Base-by-base conservation (phyloP, 2,888 invertebrate genomes). In the Drosophila mettleri region DNA sequence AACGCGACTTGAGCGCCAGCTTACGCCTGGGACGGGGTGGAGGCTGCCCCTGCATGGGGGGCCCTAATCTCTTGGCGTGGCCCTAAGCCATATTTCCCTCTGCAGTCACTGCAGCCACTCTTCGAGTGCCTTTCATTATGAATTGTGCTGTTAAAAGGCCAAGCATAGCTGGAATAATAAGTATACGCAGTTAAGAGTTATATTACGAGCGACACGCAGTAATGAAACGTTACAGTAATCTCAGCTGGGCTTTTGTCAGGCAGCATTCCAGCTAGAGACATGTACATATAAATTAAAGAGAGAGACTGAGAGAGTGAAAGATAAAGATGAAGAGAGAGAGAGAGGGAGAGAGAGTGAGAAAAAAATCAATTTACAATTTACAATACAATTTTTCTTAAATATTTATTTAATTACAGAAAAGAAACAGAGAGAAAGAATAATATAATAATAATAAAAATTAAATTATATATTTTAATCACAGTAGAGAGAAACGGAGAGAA, bases 61-160 rank as follows among this genome's bases (percentile, higher is more conserved):
- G 18, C 22, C 18, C 53, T 29, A 65, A 74, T 71, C 72, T 22
- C 34, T 20, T 38, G 55, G 24, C 46, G 33, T 27, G 49, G 53
- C 45, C 52, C n/a, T 43, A 53, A 65, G 71, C 57, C 29, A 14
- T 10, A 16, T 20, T n/a, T 45, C 9, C 6, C 3, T 29, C 16
- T 10, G 8, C n/a, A 12, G n/a, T n/a, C 12, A 24, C 36, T 16
- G 18, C 48, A 3, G 9, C 10, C 24, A 29, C 41, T 58, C 22
- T 8, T 3, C 33, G 59, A 41, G n/a, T 27, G n/a, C 20, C 12
- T 41, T 55, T 46, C 46, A 73, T 38, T 66, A 24, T 24, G 39
- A 59, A 59, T 39, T 39, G 12, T 22, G 14, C 9, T 10, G 59
- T 10, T 14, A 22, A 55, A 49, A 18, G 9, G 16, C 22, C 24